These are phyloP conservation scores for Vulpes ferrilata DNA, from an alignment of 2,113 vertebrate species.

Conservation along the genomic window DNA sequence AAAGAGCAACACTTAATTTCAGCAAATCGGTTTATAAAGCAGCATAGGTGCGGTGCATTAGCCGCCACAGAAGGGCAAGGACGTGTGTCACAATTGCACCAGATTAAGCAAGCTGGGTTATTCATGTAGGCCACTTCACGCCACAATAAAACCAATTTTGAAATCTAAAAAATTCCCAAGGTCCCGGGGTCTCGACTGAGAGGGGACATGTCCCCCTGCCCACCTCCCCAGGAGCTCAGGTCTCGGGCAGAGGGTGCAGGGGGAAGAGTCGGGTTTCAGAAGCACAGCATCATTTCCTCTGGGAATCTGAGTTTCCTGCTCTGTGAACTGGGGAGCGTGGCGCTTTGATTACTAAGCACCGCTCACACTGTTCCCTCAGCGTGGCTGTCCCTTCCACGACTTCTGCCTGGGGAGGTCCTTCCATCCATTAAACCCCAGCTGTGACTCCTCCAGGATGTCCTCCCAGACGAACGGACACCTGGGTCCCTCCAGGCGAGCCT, in stretches of 20 bases:
- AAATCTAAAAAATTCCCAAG: neutral
- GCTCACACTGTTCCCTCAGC: neutral
- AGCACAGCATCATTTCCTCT: neutral
- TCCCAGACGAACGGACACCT: neutral
- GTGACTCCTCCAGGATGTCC: neutral
- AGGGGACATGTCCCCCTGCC: neutral
- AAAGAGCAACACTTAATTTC: slow-evolving; percentile 84
- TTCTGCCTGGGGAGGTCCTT: neutral
- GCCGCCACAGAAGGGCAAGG: slow-evolving; percentile 71
- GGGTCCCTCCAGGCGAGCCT: neutral
- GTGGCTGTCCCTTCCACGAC: neutral
- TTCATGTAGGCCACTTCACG: slow-evolving; percentile 78
- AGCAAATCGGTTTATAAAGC: slow-evolving; percentile 73
- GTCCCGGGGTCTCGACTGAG: neutral
- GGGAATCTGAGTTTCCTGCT: neutral
- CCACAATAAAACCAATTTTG: slow-evolving; percentile 89
- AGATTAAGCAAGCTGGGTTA: slow-evolving; percentile 77
- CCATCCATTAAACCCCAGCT: neutral
- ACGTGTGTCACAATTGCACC: slow-evolving; percentile 70
- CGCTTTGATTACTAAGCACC: neutral
- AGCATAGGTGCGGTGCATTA: slow-evolving; percentile 64
- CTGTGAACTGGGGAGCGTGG: neutral
- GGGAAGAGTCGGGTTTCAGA: neutral
- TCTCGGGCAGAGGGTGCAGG: neutral
- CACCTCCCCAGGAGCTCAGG: neutral